Base-by-base conservation (phyloP, 2,888 invertebrate genomes). In the Hyppa rectilinea region DNA sequence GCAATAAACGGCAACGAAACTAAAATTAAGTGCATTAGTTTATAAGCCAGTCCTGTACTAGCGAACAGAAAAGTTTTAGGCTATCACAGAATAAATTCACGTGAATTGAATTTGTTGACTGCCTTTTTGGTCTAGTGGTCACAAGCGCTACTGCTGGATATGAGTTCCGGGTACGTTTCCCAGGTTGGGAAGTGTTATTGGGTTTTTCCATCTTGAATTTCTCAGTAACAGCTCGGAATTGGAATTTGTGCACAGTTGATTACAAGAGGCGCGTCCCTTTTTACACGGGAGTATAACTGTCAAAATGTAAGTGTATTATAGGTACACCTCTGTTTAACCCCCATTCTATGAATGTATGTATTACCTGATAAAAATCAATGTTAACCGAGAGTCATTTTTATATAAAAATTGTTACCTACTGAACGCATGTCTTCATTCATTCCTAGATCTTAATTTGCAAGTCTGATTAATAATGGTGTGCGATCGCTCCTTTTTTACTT, bases 11-110 rank as follows among this genome's bases (percentile, higher is more conserved):
- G 86, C 89, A 89, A 92, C 88, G 80, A 83, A 87, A 87, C 90
- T 89, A 92, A 91, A 93, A 91, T 88, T 93, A 93, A 93, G 89
- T 93, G 93, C 95, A 94, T 95, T 94, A 95, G 91, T 93, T 94
- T 93, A 94, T 94, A 94, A 93, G 87, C 92, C 90, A 89, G 87
- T 82, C 14, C 14, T 20, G 87, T 88, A 94, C 87, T 80, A 84
- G 81, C 70, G 73, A 2, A 80, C 4, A 47, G 74, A 87, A 66
- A 91, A 92, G 83, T 88, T 66, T 20, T 83, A 49, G 2, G 2
- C 40, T 4, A 58, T 12, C 12, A 38, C 23, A 36, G 12, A 26
- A 12, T 58, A 26, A 56, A 26, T 38, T 38, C 26, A 12, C 23
- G 3, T 38, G 12, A 2, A 3, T 6, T 26, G 47, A 49, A 2